These are phyloP conservation scores for Clunio marinus DNA, from an alignment of 2,888 invertebrate genomes.

Conservation along the genomic window DNA sequence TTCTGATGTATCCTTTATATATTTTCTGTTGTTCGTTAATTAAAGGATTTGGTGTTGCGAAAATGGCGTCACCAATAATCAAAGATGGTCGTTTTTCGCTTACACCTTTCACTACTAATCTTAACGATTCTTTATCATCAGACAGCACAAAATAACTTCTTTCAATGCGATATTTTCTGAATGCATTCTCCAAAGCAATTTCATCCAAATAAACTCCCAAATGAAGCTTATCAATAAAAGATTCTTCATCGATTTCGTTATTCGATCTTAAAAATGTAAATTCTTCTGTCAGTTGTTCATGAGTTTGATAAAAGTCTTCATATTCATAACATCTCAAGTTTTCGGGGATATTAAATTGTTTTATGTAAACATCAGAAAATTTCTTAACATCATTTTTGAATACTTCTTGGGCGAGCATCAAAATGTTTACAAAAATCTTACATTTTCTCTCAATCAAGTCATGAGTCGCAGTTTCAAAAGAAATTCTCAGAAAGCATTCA, in stretches of 20 bases:
- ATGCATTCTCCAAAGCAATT: conserved; percentile 51
- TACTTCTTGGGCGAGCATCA: too few relatives aligned
- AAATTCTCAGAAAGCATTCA: background rate
- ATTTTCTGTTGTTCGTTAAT: conserved; percentile 45
- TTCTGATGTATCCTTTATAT: conserved; percentile 72
- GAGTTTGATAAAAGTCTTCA: background rate
- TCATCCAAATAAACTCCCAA: conserved; percentile 69
- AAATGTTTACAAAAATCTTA: too few relatives aligned
- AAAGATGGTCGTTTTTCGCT: conserved; percentile 82
- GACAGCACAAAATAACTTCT: conserved; percentile 58
- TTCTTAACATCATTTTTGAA: background rate
- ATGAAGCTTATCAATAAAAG: background rate
- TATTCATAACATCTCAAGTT: background rate
- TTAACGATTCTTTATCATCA: too few relatives aligned
- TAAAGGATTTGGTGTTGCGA: background rate
- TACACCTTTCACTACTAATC: conserved; percentile 72
- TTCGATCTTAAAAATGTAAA: too few relatives aligned
- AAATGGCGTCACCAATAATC: conserved; percentile 64
- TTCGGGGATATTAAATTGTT: too few relatives aligned
- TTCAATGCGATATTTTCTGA: conserved; percentile 58
- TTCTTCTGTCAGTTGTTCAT: background rate
- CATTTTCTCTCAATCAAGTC: too few relatives aligned
- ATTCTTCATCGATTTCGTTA: background rate
- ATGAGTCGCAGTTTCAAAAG: background rate
- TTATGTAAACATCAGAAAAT: too few relatives aligned